These are phyloP conservation scores for Drosophila ambigua DNA, from an alignment of 1,140 invertebrate species.

Conservation along the genomic window DNA sequence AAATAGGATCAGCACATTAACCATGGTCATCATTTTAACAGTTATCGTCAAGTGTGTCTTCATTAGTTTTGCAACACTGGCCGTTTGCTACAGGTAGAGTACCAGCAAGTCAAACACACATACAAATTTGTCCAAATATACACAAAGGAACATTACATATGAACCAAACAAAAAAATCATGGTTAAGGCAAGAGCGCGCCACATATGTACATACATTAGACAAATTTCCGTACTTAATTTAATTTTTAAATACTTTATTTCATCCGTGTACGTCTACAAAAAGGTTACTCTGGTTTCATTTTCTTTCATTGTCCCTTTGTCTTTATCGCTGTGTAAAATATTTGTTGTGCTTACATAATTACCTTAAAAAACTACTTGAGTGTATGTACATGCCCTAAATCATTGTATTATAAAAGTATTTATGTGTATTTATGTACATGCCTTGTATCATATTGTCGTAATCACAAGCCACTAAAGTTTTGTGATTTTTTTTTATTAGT, in stretches of 20 bases:
- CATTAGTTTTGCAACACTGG: slow-evolving; percentile 96
- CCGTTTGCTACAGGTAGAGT: slow-evolving; percentile 97
- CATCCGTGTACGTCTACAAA: too few species aligned
- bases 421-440: slow-evolving; percentile 29
- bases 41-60: slow-evolving; percentile 96
- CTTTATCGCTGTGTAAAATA: slow-evolving; percentile 51
- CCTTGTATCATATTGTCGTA: slow-evolving; percentile 52
- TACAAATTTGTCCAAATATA: slow-evolving; percentile 4
- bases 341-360: slow-evolving; percentile 43
- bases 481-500: slow-evolving; percentile 1
- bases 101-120: slow-evolving; percentile 75
- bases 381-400: slow-evolving; percentile 4
- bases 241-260: too few species aligned
- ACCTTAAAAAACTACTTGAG: slow-evolving; percentile 10
- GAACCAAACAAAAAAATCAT: too few species aligned
- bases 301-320: slow-evolving; percentile 27
- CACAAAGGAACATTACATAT: too few species aligned
- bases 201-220: slow-evolving; percentile 12
- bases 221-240: slow-evolving; percentile 7
- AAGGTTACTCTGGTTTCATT: slow-evolving; percentile 17
- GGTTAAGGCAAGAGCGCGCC: too few species aligned
- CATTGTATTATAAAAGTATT: too few species aligned
- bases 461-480: slow-evolving; percentile 22
- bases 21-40: slow-evolving; percentile 96
- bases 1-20: slow-evolving; percentile 93